phyloP scores from a whole-genome alignment of 2,888 invertebrate genomes.

The Gymnoscelis rufifasciata region DNA sequence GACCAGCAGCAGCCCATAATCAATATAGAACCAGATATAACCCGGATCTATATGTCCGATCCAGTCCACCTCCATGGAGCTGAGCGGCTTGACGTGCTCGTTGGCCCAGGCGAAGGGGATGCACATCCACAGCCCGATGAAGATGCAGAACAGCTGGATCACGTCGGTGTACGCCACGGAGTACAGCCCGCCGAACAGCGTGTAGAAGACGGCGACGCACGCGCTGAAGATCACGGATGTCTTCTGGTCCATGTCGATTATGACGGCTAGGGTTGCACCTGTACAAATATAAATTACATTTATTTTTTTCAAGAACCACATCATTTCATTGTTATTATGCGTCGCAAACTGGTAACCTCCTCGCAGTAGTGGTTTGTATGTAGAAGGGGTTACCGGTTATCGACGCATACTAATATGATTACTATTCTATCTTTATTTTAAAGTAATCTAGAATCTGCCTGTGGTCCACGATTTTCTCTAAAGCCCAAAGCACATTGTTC shows the following conservation, averaged over 20 bases:
- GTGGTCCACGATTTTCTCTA: too few relatives aligned
- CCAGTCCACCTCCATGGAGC: slow-evolving; percentile 93
- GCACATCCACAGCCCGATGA: slow-evolving; percentile 98
- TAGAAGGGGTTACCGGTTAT: too few relatives aligned
- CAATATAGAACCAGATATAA: slow-evolving; percentile 90
- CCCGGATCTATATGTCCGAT: slow-evolving; percentile 86
- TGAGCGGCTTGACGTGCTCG: slow-evolving; percentile 89
- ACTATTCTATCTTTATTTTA: too few relatives aligned
- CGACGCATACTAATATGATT: too few relatives aligned
- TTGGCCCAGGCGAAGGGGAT: slow-evolving; percentile 97
- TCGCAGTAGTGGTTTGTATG: too few relatives aligned
- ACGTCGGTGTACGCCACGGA: slow-evolving; percentile 99
- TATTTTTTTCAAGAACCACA: too few relatives aligned
- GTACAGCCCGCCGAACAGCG: slow-evolving; percentile 97
- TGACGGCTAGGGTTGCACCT: slow-evolving; percentile 97
- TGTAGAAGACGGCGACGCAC: slow-evolving; percentile 97
- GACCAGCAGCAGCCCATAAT: slow-evolving; percentile 91
- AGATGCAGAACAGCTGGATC: slow-evolving; percentile 98
- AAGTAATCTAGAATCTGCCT: too few relatives aligned
- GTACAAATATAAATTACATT: slow-evolving; percentile 13
- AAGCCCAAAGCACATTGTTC: too few relatives aligned
- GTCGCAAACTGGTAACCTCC: too few relatives aligned
- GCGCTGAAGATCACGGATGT: slow-evolving; percentile 97
- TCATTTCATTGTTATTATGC: too few relatives aligned
- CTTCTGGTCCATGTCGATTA: slow-evolving; percentile 96